These are phyloP conservation scores for Drosophila yakuba DNA, from an alignment of 1,140 invertebrate species.

Conservation along the genomic window DNA sequence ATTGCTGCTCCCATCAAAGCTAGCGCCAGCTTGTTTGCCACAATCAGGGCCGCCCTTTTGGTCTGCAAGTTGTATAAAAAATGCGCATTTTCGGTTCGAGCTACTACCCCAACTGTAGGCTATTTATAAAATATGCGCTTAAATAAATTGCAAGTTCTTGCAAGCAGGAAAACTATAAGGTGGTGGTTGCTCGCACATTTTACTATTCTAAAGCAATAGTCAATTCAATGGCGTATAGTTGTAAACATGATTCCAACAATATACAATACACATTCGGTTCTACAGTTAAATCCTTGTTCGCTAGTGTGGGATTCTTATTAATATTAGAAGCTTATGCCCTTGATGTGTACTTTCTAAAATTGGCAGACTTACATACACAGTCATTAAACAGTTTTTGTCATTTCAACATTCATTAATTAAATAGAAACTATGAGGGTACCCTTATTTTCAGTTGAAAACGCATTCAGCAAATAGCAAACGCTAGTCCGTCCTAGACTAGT, in stretches of 20 bases:
- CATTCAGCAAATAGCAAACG: too few relatives aligned
- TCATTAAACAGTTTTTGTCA: constrained; percentile 71
- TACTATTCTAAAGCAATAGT: too few relatives aligned
- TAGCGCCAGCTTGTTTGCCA: constrained; percentile 5
- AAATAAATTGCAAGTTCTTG: background rate
- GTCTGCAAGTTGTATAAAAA: constrained; percentile 53
- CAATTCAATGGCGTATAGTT: too few relatives aligned
- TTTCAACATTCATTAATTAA: constrained; percentile 74
- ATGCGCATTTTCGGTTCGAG: constrained; percentile 23
- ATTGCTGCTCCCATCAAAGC: constrained; percentile 15
- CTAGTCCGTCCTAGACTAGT: too few relatives aligned
- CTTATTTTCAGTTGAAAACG: too few relatives aligned
- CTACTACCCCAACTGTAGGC: background rate
- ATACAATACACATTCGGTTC: too few relatives aligned
- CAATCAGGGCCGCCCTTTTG: constrained; percentile 1
- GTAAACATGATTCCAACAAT: too few relatives aligned
- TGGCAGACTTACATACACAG: constrained; percentile 16
- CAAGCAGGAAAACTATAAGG: too few relatives aligned
- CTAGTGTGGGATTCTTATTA: constrained; percentile 65
- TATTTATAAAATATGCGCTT: constrained; percentile 29
- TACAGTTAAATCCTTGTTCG: constrained; percentile 6
- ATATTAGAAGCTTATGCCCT: constrained; percentile 69
- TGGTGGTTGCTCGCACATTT: too few relatives aligned
- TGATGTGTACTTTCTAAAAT: constrained; percentile 3
- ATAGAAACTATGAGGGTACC: constrained; percentile 58